Conservation (phyloP, 1,140 invertebrate genomes). For the Zaprionus lachaisei region DNA sequence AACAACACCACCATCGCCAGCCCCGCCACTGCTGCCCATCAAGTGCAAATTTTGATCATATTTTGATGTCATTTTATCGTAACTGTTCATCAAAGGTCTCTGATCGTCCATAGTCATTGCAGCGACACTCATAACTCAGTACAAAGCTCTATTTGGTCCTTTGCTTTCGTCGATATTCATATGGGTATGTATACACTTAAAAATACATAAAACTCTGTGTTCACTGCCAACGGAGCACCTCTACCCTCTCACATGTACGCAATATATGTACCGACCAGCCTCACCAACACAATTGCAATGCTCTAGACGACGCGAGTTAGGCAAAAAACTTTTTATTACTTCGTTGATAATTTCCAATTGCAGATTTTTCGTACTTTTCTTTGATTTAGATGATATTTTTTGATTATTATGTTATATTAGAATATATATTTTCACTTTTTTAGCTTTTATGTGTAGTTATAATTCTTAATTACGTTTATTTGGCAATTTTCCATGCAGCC, state of each 20-base stretch:
- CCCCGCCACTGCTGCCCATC: conserved; percentile 46
- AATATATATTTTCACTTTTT: conserved; percentile 71
- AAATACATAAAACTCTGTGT: conserved; percentile 37
- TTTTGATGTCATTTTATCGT: conserved; percentile 82
- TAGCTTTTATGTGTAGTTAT: conserved; percentile 53
- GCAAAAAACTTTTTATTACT: conserved; percentile 38
- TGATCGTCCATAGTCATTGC: conserved; percentile 85
- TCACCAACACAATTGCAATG: conserved; percentile 52
- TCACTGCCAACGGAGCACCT: conserved; percentile 50
- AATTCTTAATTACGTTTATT: conserved; percentile 62
- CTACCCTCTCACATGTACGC: conserved; percentile 38
- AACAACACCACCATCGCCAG: conserved; percentile 30
- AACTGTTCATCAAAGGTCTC: conserved; percentile 84
- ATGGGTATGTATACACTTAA: conserved; percentile 48
- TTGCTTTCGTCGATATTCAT: conserved; percentile 49
- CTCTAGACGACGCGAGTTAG: conserved; percentile 56
- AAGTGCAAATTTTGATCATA: conserved; percentile 78
- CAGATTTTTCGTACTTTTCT: conserved; percentile 56
- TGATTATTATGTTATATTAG: conserved; percentile 52
- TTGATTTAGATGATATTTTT: conserved; percentile 51
- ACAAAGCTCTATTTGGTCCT: conserved; percentile 48
- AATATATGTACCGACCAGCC: conserved; percentile 28
- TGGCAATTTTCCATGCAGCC: conserved; percentile 61
- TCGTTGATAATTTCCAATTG: conserved; percentile 43
- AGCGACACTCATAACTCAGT: conserved; percentile 83